Conservation (phyloP, 1,140 invertebrate species). For the Rhagoletis zephyria region DNA sequence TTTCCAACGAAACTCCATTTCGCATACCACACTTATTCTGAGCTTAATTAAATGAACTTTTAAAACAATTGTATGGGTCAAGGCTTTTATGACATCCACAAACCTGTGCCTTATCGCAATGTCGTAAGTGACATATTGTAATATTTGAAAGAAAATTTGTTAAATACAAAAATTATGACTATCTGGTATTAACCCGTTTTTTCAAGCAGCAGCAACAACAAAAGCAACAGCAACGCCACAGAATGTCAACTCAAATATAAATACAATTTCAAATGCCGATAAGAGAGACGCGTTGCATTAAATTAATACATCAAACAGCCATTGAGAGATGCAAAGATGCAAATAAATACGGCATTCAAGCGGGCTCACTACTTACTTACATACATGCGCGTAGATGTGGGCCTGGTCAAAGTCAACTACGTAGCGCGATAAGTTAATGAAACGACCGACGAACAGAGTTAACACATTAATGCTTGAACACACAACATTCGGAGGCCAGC, state of each 20-base stretch:
- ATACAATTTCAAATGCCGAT: conserved; percentile 44
- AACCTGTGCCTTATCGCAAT: not conserved
- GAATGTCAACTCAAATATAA: conserved; percentile 8
- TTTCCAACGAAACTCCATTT: too few relatives aligned
- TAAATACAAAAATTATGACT: conserved; percentile 31
- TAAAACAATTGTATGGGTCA: conserved; percentile 21
- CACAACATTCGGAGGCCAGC: conserved; percentile 35
- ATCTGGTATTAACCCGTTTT: conserved; percentile 48
- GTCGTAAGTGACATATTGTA: not conserved
- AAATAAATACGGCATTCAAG: not conserved
- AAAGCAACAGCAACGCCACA: not conserved
- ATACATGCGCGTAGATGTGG: not conserved
- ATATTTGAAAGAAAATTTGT: conserved; percentile 2
- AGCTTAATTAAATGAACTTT: conserved; percentile 4
- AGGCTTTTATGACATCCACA: not conserved
- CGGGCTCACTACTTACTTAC: not conserved
- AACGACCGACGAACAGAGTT: conserved; percentile 24
- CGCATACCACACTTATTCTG: not conserved
- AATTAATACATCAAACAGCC: conserved; percentile 47
- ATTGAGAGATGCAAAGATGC: conserved; percentile 34
- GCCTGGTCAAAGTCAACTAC: conserved; percentile 44
- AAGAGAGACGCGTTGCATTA: conserved; percentile 30
- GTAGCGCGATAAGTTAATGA: conserved; percentile 29
- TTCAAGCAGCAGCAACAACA: not conserved
- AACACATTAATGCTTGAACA: conserved; percentile 44